Evolutionary conservation across 2,888 invertebrate species (phyloP).

Genomic region (Scaptomyza reducta): DNA sequence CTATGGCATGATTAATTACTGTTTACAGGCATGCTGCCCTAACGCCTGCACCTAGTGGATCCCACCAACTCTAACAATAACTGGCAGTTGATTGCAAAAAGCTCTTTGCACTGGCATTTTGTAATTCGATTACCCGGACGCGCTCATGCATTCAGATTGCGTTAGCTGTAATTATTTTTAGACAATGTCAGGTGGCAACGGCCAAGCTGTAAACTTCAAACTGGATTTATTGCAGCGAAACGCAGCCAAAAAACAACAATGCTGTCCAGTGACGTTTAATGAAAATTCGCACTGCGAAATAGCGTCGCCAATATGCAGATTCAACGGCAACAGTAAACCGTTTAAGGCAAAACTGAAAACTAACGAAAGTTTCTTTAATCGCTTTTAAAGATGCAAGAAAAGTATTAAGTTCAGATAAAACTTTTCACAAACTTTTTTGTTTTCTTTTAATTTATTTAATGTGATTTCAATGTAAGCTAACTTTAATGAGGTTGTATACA

Average conservation of each 20-base stretch:
- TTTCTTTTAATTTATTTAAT: neutral
- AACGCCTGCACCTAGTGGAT: conserved; percentile 2
- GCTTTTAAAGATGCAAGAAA: neutral
- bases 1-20: conserved; percentile 65
- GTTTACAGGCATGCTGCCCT: conserved; percentile 51
- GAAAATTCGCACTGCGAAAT: conserved; percentile 4
- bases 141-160: conserved; percentile 34
- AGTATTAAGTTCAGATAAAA: neutral
- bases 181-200: conserved; percentile 44
- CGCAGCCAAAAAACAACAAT: conserved; percentile 12
- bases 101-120: conserved; percentile 27
- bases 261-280: conserved; percentile 23
- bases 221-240: conserved; percentile 39
- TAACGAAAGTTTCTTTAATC: neutral
- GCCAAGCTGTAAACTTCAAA: conserved; percentile 14
- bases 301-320: conserved; percentile 2
- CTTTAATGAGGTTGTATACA: too few relatives aligned
- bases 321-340: neutral
- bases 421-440: neutral
- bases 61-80: neutral
- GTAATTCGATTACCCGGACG: conserved; percentile 49
- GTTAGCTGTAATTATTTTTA: conserved; percentile 50
- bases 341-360: neutral
- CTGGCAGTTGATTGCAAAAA: conserved; percentile 26
- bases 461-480: too few relatives aligned